Base-by-base conservation (phyloP, 2,797 vertebrate species). In the Arrhamphus sclerolepis region DNA sequence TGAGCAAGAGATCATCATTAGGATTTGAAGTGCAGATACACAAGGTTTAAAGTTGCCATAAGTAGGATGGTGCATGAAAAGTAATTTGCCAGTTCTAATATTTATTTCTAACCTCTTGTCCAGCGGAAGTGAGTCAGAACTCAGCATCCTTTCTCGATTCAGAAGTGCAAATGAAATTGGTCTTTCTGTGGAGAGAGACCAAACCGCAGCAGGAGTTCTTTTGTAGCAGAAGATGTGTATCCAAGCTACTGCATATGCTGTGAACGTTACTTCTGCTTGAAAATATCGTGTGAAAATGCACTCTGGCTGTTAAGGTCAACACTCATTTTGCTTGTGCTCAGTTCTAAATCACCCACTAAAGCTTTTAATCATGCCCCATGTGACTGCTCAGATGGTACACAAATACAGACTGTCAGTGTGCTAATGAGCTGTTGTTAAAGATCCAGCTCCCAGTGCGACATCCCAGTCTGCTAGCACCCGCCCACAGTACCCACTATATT, bases 371-470 rank as follows among this genome's bases (percentile, higher is more conserved):
- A 59, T 4, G 3, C 58, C 58, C 50, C 19, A 2, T 51, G 68
- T 75, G 59, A 60, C 38, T 56, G 56, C 53, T 72, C 17, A 47
- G 11, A 39, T 17, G 7, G 11, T 8, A 19, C 59, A 39, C 29
- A 42, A 62, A 62, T 17, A 47, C 57, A 43, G 9, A 16, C 57
- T 39, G 52, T 22, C 4, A 6, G 20, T 29, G 26, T 18, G 6
- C 51, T 73, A 80, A 81, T 77, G 62, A 70, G 70, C 56, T 55
- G 47, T 17, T 66, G 57, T 67, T 67, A 19, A 57, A 58, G 38
- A 52, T 26, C 54, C 40, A 28, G 62, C 40, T 49, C 50, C 70
- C 52, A 16, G 40, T 56, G 41, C 43, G 66, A 62, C 60, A 43
- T 17, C 48, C 14, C 40, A 49, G 47, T 51, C 41, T 52, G 42